Evolutionary conservation across 1,140 invertebrate species (phyloP).

Genomic region (Brachionus plicatilis): DNA sequence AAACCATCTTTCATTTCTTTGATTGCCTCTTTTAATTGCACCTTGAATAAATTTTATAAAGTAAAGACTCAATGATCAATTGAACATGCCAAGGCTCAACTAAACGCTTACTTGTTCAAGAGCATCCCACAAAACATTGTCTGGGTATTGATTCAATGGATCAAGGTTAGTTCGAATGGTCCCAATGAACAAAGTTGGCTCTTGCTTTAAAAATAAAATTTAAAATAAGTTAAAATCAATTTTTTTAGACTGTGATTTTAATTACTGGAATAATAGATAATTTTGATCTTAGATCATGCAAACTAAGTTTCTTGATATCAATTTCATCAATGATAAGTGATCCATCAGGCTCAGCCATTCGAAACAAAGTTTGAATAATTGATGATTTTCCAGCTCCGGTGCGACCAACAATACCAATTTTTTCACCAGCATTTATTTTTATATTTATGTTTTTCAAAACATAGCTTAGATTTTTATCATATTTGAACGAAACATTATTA

Average conservation of each 20-base stretch:
- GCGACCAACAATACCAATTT: conserved; percentile 45
- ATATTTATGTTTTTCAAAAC: conserved; percentile 71
- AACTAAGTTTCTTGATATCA: conserved; percentile 39
- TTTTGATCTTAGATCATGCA: conserved; percentile 41
- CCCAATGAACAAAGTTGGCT: conserved; percentile 45
- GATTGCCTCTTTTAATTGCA: conserved; percentile 41
- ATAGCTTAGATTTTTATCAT: conserved; percentile 61
- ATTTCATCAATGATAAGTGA: conserved; percentile 38
- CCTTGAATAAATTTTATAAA: not conserved
- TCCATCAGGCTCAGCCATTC: conserved; percentile 34
- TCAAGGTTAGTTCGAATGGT: conserved; percentile 45
- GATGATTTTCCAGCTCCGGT: conserved; percentile 41
- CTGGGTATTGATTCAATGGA: conserved; percentile 41
- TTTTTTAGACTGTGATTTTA: not conserved
- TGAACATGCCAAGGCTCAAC: not conserved
- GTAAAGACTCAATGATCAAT: not conserved
- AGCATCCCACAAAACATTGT: conserved; percentile 42
- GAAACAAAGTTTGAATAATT: conserved; percentile 39
- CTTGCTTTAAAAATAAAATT: conserved; percentile 39
- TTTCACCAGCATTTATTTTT: conserved; percentile 65
- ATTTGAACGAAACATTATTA: conserved; percentile 63
- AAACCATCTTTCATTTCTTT: conserved; percentile 41
- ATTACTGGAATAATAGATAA: conserved; percentile 36
- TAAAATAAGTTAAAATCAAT: no score
- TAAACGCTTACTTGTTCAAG: conserved; percentile 24